phyloP scores from a whole-genome alignment of 2,797 vertebrate species.

The Stomatorhinus walkeri region DNA sequence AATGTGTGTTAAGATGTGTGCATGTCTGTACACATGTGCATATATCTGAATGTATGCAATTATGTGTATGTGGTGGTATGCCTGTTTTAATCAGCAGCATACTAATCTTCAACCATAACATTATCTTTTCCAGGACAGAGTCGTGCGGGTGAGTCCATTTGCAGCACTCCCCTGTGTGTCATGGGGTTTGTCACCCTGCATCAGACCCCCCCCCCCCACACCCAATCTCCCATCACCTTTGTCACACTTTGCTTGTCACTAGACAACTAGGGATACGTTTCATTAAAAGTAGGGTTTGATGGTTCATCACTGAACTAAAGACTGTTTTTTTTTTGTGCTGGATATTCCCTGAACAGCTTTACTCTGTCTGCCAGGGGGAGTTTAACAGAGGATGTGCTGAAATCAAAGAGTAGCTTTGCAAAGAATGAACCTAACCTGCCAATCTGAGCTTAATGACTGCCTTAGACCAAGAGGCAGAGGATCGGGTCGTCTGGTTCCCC shows the following conservation, averaged over 20 bases:
- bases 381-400: background rate
- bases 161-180: background rate
- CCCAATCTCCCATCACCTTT: background rate
- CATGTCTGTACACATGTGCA: background rate
- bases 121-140: slow-evolving; percentile 59
- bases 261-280: background rate
- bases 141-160: slow-evolving; percentile 59
- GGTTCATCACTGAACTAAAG: background rate
- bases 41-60: background rate
- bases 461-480: background rate
- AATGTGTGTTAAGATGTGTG: background rate
- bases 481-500: background rate
- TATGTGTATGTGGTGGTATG: background rate
- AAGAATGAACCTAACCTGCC: background rate
- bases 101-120: background rate
- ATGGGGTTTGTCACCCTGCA: background rate
- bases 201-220: background rate
- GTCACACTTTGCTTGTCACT: background rate
- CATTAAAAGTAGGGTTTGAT: background rate
- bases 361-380: background rate
- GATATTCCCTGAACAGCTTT: background rate
- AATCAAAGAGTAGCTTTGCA: background rate
- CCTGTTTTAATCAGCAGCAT: background rate
- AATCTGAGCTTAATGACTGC: background rate
- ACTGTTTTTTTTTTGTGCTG: background rate